A percentile compares a stretch with the other conserved stretches of the same genome.
phyloP scores from a whole-genome alignment of 2,888 invertebrate genomes.

The Philhelius pedissequus region DNA sequence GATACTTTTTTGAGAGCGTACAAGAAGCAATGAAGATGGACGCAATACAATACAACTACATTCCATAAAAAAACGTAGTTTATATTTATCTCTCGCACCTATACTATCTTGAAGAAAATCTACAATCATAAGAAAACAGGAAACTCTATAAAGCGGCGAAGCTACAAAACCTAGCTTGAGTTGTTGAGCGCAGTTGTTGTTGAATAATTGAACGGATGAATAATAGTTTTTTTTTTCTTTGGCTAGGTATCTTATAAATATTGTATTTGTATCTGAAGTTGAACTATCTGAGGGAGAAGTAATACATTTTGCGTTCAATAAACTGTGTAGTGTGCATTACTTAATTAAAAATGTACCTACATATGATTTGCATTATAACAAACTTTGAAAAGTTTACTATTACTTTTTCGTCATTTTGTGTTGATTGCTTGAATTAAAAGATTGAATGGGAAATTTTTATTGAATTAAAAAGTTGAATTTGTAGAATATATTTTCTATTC shows the following conservation, averaged over 20 bases:
- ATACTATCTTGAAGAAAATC: conserved; percentile 36
- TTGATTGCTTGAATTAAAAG: neutral
- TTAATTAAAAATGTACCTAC: too few relatives aligned
- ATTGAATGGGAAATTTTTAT: conserved; percentile 39
- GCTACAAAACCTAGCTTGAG: conserved; percentile 57
- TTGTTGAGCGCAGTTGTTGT: neutral
- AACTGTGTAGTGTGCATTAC: conserved; percentile 41
- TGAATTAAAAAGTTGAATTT: conserved; percentile 48
- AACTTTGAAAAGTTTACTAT: neutral
- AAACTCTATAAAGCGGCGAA: conserved; percentile 27
- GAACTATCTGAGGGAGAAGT: neutral
- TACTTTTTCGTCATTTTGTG: neutral
- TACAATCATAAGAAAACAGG: conserved; percentile 55
- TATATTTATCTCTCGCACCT: conserved; percentile 39
- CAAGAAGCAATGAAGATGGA: conserved; percentile 32
- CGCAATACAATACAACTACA: conserved; percentile 6
- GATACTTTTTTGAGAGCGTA: conserved; percentile 28
- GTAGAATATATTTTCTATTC: neutral
- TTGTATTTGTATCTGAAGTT: neutral
- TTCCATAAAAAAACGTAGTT: neutral
- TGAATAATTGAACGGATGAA: conserved; percentile 27
- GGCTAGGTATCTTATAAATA: neutral
- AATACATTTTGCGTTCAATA: conserved; percentile 40
- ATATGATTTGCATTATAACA: conserved; percentile 47
- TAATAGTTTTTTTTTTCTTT: conserved; percentile 26